A percentile compares a stretch with the other conserved stretches of the same genome.
These are phyloP conservation scores for Pegea sp. DNA, from an alignment of 23 tunicate genomes.

Conservation along the genomic window DNA sequence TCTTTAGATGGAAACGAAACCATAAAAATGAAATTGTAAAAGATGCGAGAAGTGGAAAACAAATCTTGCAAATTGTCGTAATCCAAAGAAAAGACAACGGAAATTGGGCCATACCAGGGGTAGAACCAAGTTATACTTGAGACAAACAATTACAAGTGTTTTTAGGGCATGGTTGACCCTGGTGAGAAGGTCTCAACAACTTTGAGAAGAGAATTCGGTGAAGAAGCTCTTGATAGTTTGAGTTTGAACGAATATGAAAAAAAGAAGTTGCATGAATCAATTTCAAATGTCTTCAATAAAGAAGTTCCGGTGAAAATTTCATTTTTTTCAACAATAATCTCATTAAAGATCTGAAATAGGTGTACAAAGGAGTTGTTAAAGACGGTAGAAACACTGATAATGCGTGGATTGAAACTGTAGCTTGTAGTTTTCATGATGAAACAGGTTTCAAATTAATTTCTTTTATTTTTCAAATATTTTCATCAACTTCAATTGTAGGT, in stretches of 20 bases:
- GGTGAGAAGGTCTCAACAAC: constrained; percentile 70
- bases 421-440: constrained; percentile 84
- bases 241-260: constrained; percentile 18
- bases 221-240: constrained; percentile 65
- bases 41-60: constrained; percentile 12
- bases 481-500: constrained; percentile 1
- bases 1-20: constrained; percentile 75
- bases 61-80: constrained; percentile 74
- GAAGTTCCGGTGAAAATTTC: constrained; percentile 14
- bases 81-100: constrained; percentile 37
- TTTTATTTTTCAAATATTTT: constrained; percentile 1
- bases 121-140: too few species aligned
- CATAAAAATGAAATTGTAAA: constrained; percentile 8
- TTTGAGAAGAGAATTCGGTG: constrained; percentile 85
- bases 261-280: constrained; percentile 7
- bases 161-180: constrained; percentile 84
- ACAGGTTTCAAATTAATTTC: constrained; percentile 10
- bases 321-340: constrained; percentile 1
- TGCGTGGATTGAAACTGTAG: constrained; percentile 96
- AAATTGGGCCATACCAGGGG: constrained; percentile 98
- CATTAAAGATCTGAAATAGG: too few species aligned
- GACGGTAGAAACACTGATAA: constrained; percentile 94
- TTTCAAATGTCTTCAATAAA: constrained; percentile 19
- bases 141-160: too few species aligned
- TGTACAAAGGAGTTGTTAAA: constrained; percentile 73